Percentiles rank a stretch among this genome's conserved stretches.
These are phyloP conservation scores for Takifugu rubripes DNA, from an alignment of 2,797 vertebrate genomes.

Conservation along the genomic window DNA sequence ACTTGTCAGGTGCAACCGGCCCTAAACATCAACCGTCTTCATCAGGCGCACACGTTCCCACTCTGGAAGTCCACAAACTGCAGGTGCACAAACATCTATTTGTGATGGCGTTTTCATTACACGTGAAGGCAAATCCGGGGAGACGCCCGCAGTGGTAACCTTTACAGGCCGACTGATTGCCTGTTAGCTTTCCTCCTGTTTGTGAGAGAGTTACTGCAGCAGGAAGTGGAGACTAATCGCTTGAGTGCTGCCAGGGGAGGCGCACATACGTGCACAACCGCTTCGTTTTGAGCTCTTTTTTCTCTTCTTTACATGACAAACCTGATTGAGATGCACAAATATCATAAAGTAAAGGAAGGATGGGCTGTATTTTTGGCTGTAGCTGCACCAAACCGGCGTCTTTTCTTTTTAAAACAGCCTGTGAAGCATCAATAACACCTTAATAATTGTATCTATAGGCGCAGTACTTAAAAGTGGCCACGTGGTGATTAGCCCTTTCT, in stretches of 20 bases:
- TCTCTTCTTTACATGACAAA: background rate
- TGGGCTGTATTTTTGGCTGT: too few species aligned
- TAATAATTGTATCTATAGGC: too few species aligned
- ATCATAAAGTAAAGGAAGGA: background rate
- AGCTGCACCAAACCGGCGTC: too few species aligned
- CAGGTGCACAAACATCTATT: constrained; percentile 2
- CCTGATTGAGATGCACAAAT: background rate
- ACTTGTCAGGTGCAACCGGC: background rate
- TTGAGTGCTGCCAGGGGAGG: constrained; percentile 5
- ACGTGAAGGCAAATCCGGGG: constrained; percentile 11
- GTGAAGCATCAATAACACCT: too few species aligned
- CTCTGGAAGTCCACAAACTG: background rate
- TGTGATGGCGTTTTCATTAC: constrained; percentile 19
- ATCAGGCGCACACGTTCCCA: too few species aligned
- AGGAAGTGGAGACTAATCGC: constrained; percentile 34
- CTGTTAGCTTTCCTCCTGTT: constrained; percentile 23
- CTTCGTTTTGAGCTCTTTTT: background rate
- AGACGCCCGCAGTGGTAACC: constrained; percentile 15
- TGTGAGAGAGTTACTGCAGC: constrained; percentile 11
- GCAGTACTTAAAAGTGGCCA: too few species aligned
- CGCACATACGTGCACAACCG: background rate
- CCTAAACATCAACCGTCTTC: too few species aligned
- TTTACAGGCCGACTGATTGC: constrained; percentile 22
- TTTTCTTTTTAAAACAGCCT: too few species aligned
- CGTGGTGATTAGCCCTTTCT: too few species aligned